Percentiles rank a stretch among this genome's conserved stretches.
Conservation (phyloP, 2,113 vertebrate genomes). For the Pitta sordida region DNA sequence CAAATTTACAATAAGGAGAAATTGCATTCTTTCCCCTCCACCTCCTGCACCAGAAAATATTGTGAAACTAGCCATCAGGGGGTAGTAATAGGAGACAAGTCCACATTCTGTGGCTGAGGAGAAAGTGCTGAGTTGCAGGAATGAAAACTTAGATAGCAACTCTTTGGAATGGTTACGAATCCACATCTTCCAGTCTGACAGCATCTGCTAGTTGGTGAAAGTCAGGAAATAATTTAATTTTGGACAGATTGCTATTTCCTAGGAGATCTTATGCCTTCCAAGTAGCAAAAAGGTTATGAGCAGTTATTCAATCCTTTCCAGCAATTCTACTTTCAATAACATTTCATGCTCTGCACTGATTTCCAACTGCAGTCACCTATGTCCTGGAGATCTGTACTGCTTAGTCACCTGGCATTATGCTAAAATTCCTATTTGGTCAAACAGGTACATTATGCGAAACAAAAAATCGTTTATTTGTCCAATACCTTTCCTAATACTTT, state of each 20-base stretch:
- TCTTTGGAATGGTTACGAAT: neutral
- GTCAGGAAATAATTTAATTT: neutral
- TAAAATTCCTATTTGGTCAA: neutral
- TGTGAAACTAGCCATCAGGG: neutral
- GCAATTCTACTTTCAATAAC: conserved; percentile 10
- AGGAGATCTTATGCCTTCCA: neutral
- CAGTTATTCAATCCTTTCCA: neutral
- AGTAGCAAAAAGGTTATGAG: neutral
- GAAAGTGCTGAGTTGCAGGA: neutral
- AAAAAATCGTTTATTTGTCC: neutral
- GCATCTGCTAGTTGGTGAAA: neutral
- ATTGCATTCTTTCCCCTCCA: neutral
- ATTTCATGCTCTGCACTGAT: neutral
- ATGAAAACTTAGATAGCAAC: neutral
- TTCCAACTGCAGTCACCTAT: neutral
- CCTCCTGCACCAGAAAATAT: neutral
- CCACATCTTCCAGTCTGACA: neutral
- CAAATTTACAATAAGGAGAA: neutral
- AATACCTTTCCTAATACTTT: neutral
- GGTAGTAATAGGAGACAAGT: neutral
- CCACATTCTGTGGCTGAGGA: neutral
- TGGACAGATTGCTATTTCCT: neutral
- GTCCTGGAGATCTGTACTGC: neutral
- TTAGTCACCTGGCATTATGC: neutral
- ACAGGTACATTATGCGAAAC: neutral